phyloP scores from a whole-genome alignment of 35 echinoderm and acorn worm genomes.

The Acanthaster planci region DNA sequence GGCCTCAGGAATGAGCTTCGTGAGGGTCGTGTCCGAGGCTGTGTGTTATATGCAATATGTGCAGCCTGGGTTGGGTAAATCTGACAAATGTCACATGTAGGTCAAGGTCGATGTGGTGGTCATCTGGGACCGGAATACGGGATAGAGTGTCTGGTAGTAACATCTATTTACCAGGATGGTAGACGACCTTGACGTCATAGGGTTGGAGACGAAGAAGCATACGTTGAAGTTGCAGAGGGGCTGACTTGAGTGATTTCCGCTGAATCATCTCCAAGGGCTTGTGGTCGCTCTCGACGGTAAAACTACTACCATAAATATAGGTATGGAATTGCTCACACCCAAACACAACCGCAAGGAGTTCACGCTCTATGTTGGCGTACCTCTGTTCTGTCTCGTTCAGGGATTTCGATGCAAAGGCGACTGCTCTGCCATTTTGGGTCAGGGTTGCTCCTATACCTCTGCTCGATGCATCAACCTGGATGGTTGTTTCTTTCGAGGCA shows the following conservation, averaged over 20 bases:
- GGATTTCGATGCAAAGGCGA: slow-evolving; percentile 34
- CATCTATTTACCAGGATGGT: too few species aligned
- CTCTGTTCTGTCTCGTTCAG: slow-evolving; percentile 41
- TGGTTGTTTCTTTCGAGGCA: background rate
- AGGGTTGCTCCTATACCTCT: too few species aligned
- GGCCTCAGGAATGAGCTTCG: too few species aligned
- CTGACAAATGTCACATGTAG: slow-evolving; percentile 6
- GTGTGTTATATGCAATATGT: background rate
- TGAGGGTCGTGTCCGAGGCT: too few species aligned
- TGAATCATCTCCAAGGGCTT: too few species aligned
- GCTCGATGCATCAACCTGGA: slow-evolving; percentile 48
- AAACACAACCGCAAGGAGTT: slow-evolving; percentile 53
- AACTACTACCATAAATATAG: slow-evolving; percentile 48
- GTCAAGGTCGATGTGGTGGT: background rate
- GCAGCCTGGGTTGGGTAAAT: background rate
- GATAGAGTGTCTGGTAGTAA: background rate
- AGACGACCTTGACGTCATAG: slow-evolving; percentile 16
- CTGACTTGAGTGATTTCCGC: too few species aligned
- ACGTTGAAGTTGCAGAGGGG: background rate
- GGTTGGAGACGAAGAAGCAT: slow-evolving; percentile 29
- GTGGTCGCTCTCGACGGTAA: too few species aligned
- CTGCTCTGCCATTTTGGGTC: too few species aligned
- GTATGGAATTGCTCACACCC: slow-evolving; percentile 53
- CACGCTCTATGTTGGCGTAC: too few species aligned
- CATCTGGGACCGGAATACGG: background rate